Evolutionary conservation across 2,113 vertebrate species (phyloP).

Genomic region (Trematocara zebra): DNA sequence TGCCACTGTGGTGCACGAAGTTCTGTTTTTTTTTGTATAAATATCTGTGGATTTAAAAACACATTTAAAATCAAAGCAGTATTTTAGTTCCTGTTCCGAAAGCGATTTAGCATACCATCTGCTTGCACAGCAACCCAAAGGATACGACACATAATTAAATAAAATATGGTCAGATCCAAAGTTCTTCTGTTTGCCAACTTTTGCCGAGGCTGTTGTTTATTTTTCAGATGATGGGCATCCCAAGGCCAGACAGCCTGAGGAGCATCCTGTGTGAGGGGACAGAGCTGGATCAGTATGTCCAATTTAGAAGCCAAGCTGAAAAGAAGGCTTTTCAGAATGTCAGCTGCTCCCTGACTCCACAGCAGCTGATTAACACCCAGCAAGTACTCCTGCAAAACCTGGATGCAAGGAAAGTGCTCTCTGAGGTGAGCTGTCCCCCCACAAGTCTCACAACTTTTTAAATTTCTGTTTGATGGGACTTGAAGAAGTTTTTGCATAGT

Average conservation of each 20-base stretch:
- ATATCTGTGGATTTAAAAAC: neutral
- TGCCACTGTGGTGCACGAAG: neutral
- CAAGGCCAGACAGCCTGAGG: conserved; percentile 12
- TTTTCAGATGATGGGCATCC: conserved; percentile 29
- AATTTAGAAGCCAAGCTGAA: conserved; percentile 58
- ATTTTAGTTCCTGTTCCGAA: neutral
- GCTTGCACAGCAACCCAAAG: neutral
- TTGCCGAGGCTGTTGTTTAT: neutral
- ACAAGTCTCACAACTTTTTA: neutral
- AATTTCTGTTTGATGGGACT: neutral
- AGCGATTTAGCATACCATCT: neutral
- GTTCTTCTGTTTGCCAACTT: neutral
- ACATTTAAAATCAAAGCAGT: neutral
- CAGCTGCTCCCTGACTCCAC: conserved; percentile 65
- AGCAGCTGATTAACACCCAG: conserved; percentile 59
- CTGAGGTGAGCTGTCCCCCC: conserved; percentile 32
- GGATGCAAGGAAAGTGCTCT: conserved; percentile 52
- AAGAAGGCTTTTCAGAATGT: conserved; percentile 67
- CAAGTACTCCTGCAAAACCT: conserved; percentile 58
- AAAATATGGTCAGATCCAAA: neutral
- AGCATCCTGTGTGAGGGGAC: conserved; percentile 49
- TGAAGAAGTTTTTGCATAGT: neutral
- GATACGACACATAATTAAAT: neutral
- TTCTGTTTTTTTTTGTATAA: neutral
- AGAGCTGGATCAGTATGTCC: conserved; percentile 52